Conservation (phyloP, 30 jellyfish, hydroid and myxozoan species). For the Aurelia sp. region DNA sequence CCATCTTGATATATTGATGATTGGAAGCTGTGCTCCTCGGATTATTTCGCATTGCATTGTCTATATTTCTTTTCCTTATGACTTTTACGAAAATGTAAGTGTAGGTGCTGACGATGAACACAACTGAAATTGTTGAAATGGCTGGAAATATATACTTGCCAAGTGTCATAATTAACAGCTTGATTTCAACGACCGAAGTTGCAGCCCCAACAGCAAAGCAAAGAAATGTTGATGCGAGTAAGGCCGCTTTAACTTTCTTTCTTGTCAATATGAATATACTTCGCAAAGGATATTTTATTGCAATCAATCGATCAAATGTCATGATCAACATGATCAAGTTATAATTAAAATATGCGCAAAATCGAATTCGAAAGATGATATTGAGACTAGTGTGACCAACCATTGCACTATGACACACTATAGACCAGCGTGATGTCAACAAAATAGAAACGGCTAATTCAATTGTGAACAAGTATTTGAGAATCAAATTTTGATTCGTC, state of each 20-base stretch:
- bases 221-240: not conserved
- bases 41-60: not conserved
- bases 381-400: not conserved
- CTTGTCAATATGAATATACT: not conserved
- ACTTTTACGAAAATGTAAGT: not conserved
- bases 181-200: not conserved
- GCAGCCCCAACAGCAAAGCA: not conserved
- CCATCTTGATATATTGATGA: not conserved
- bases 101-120: not conserved
- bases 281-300: not conserved
- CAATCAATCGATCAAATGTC: not conserved
- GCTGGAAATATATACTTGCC: not conserved
- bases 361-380: no score
- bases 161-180: not conserved
- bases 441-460: not conserved
- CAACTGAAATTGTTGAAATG: not conserved
- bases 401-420: not conserved
- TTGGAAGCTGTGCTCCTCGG: not conserved
- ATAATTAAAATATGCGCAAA: not conserved
- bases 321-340: not conserved
- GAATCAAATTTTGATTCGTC: not conserved
- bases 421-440: not conserved
- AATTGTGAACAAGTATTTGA: not conserved
- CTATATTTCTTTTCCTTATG: not conserved
- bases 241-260: not conserved